Conservation (phyloP, 2,113 vertebrate genomes). For the Kryptolebias marmoratus region DNA sequence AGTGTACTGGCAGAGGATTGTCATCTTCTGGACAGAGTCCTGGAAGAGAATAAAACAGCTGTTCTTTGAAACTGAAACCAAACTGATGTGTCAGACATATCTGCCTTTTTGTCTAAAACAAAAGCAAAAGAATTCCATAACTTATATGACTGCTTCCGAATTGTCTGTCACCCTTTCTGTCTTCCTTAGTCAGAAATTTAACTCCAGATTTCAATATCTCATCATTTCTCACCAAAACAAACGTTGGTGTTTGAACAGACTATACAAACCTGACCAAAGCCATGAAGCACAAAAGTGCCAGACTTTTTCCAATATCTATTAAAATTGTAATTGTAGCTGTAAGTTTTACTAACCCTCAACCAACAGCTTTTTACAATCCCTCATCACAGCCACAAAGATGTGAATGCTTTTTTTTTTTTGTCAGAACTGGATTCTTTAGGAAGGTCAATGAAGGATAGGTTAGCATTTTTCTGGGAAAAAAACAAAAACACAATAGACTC, state of each 20-base stretch:
- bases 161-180: not conserved
- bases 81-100: conserved; percentile 29
- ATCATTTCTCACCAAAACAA: conserved; percentile 5
- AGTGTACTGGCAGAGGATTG: conserved; percentile 18
- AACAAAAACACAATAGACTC: conserved; percentile 1
- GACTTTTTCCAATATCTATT: conserved; percentile 42
- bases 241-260: conserved; percentile 12
- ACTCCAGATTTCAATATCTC: conserved; percentile 2
- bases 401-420: conserved; percentile 5
- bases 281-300: conserved; percentile 3
- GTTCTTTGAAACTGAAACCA: conserved; percentile 23
- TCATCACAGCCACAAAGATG: conserved; percentile 14
- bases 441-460: conserved; percentile 20
- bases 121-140: conserved; percentile 7
- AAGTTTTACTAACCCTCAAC: not conserved
- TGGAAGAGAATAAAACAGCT: conserved; percentile 27
- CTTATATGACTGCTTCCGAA: conserved; percentile 13
- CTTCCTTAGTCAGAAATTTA: not conserved
- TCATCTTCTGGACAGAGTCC: conserved; percentile 6
- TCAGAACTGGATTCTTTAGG: not conserved
- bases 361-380: conserved; percentile 11
- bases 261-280: conserved; percentile 17
- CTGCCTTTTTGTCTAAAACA: conserved; percentile 5
- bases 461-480: not conserved
- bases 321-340: conserved; percentile 23